Evolutionary conservation across 2,888 invertebrate species (phyloP).

Genomic region (Calameuta pallipes): DNA sequence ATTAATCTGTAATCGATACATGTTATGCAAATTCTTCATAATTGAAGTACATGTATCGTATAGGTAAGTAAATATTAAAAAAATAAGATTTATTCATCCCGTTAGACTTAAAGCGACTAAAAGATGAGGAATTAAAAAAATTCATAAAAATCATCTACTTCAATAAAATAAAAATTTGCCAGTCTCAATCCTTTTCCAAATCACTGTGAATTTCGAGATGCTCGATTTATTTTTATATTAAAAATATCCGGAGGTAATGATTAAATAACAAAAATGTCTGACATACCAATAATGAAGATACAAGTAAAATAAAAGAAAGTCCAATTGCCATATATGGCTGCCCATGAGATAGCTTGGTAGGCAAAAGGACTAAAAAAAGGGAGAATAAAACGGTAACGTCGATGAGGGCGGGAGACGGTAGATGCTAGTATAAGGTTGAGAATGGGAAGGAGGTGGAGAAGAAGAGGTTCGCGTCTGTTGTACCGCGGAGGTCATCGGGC

Average conservation of each 20-base stretch:
- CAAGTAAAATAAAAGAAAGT: background rate
- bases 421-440: constrained; percentile 9
- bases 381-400: constrained; percentile 12
- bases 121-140: too few relatives aligned
- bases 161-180: background rate
- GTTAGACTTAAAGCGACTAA: background rate
- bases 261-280: background rate
- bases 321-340: background rate
- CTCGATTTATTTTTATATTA: background rate
- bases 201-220: background rate
- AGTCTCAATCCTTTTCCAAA: background rate
- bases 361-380: constrained; percentile 8
- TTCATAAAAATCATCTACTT: background rate
- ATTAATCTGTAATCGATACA: background rate
- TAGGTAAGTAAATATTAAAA: too few relatives aligned
- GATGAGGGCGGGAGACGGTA: constrained; percentile 8
- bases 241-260: background rate
- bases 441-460: constrained; percentile 21
- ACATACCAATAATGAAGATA: background rate
- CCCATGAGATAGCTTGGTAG: background rate
- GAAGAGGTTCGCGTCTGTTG: constrained; percentile 31
- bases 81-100: background rate
- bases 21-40: background rate
- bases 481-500: constrained; percentile 55
- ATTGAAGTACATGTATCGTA: too few relatives aligned